Percentiles rank a stretch among this genome's conserved stretches.
Conservation (phyloP, 2,797 vertebrate species). For the Remorina albescens region DNA sequence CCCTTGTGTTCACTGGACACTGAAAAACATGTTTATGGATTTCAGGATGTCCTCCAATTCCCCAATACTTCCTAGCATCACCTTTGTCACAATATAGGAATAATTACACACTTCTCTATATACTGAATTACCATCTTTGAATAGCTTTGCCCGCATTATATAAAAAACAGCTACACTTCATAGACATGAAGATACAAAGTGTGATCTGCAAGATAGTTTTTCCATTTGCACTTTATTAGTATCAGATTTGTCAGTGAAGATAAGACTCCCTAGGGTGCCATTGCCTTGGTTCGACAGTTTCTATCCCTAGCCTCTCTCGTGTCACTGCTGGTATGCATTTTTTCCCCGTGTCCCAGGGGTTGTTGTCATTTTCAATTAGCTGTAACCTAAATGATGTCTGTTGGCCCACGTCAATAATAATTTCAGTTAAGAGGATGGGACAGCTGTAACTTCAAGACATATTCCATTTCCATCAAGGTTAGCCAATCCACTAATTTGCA, state of each 20-base stretch:
- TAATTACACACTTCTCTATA: conserved; percentile 20
- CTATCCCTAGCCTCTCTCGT: conserved; percentile 46
- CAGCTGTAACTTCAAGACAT: conserved; percentile 64
- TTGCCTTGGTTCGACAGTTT: conserved; percentile 63
- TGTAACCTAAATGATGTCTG: conserved; percentile 55
- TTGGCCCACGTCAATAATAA: conserved; percentile 77
- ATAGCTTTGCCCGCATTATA: conserved; percentile 24
- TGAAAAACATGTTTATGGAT: conserved; percentile 45
- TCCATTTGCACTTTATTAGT: conserved; percentile 69
- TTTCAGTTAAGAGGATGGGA: conserved; percentile 60
- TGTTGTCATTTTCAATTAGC: conserved; percentile 84
- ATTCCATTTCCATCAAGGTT: conserved; percentile 65
- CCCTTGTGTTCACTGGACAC: conserved; percentile 30
- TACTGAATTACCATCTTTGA: conserved; percentile 19
- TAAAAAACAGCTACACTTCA: conserved; percentile 15
- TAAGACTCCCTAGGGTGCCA: conserved; percentile 66
- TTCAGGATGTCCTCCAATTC: conserved; percentile 27
- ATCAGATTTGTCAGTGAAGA: conserved; percentile 65
- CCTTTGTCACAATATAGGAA: conserved; percentile 17
- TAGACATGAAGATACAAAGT: conserved; percentile 42
- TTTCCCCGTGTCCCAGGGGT: conserved; percentile 60
- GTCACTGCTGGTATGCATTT: conserved; percentile 57
- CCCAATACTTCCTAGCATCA: conserved; percentile 8
- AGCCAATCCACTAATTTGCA: conserved; percentile 58
- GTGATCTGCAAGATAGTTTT: conserved; percentile 53